These are phyloP conservation scores for Troilus luridus DNA, from an alignment of 2,888 invertebrate genomes.

Conservation along the genomic window DNA sequence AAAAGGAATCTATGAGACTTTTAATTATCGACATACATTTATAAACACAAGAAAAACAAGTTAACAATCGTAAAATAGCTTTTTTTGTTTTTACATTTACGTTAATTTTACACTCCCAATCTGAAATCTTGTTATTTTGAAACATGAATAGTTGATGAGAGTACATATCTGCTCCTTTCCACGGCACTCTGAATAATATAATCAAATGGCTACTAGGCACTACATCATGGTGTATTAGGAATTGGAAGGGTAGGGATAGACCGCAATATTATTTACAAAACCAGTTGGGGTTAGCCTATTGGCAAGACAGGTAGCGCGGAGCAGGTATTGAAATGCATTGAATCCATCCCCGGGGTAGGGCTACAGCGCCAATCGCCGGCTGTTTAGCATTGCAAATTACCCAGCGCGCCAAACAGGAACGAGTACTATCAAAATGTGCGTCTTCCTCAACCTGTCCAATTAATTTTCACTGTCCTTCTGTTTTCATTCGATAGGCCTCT, in stretches of 20 bases:
- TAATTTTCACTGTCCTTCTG: conserved; percentile 45
- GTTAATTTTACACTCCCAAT: too few species aligned
- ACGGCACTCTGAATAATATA: neutral
- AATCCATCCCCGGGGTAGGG: conserved; percentile 60
- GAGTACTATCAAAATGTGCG: conserved; percentile 58
- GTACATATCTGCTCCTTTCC: neutral
- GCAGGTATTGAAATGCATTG: conserved; percentile 62
- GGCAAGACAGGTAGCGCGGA: conserved; percentile 22
- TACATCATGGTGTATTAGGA: neutral
- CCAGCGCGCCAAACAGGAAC: conserved; percentile 18
- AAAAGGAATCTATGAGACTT: too few species aligned
- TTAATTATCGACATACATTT: too few species aligned
- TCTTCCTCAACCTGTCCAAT: conserved; percentile 41
- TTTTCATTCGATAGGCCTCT: conserved; percentile 39
- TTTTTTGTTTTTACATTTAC: too few species aligned
- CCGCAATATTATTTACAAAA: conserved; percentile 29
- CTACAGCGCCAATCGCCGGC: conserved; percentile 52
- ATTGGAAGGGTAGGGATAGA: neutral
- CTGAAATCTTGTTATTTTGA: too few species aligned
- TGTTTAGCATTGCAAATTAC: conserved; percentile 63
- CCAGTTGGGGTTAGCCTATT: conserved; percentile 3
- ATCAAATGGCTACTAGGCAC: neutral
- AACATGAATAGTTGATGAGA: neutral
- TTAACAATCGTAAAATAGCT: too few species aligned
- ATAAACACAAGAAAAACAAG: too few species aligned